Evolutionary conservation across 2,888 invertebrate genomes (phyloP).

Genomic region (Venustoraphidia nigricollis): DNA sequence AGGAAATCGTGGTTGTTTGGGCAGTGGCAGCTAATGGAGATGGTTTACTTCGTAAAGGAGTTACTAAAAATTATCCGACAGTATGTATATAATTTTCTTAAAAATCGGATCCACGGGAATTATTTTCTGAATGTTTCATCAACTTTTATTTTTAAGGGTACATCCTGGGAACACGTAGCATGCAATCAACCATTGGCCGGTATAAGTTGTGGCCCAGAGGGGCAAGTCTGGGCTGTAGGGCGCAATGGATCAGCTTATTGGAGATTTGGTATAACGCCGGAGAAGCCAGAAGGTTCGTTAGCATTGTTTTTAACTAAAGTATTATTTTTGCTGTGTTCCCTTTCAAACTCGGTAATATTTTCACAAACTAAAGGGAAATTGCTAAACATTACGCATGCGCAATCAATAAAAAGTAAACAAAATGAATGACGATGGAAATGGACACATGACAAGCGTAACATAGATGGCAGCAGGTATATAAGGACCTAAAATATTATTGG

Average conservation of each 20-base stretch:
- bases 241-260: slow-evolving; percentile 74
- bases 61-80: slow-evolving; percentile 52
- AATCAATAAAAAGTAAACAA: no score
- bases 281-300: slow-evolving; percentile 41
- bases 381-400: no score
- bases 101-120: slow-evolving; percentile 1
- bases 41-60: slow-evolving; percentile 66
- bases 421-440: no score
- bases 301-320: not conserved
- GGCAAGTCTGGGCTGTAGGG: slow-evolving; percentile 72
- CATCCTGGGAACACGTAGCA: slow-evolving; percentile 63
- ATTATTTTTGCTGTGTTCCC: not conserved
- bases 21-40: slow-evolving; percentile 77
- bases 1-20: slow-evolving; percentile 43
- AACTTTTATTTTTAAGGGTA: slow-evolving; percentile 34
- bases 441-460: no score
- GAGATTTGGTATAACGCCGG: slow-evolving; percentile 54
- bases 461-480: no score
- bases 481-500: no score
- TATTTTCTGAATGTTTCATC: not conserved
- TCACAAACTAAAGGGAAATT: no score
- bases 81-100: slow-evolving; percentile 31
- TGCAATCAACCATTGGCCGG: slow-evolving; percentile 66
- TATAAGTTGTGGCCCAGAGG: slow-evolving; percentile 53
- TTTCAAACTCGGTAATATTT: no score